Evolutionary conservation across 2,888 invertebrate species (phyloP).

Genomic region (Lepas anatifera): DNA sequence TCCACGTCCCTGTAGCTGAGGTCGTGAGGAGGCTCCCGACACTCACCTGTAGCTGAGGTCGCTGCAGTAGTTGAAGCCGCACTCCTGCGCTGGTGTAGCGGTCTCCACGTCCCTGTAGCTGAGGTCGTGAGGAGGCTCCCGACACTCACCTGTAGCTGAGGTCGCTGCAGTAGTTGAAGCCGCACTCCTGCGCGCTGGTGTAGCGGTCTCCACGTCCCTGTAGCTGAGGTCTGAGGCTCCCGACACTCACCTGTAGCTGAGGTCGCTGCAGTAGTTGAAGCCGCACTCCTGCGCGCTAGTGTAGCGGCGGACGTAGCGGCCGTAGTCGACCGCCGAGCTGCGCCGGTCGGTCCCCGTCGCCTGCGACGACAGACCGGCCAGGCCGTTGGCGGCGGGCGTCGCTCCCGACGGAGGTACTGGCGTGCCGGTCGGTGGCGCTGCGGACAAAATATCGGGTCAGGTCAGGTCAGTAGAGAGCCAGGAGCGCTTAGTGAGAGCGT

Average conservation of each 20-base stretch:
- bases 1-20: too few relatives aligned
- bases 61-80: conserved; percentile 71
- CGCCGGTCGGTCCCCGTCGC: background rate
- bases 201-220: too few relatives aligned
- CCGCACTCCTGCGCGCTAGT: conserved; percentile 71
- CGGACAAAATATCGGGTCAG: background rate
- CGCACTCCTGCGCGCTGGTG: conserved; percentile 67
- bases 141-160: conserved; percentile 53
- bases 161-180: conserved; percentile 72
- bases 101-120: too few relatives aligned
- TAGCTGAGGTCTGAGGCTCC: too few relatives aligned
- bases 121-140: too few relatives aligned
- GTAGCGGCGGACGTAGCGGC: conserved; percentile 76
- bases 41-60: conserved; percentile 61
- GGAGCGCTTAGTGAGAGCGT: too few relatives aligned
- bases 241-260: conserved; percentile 52
- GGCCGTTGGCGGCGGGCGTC: background rate
- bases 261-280: conserved; percentile 69
- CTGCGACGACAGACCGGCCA: background rate
- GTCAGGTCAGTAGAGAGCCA: background rate
- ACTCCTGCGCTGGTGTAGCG: conserved; percentile 72
- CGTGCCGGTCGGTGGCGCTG: background rate
- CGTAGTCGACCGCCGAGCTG: conserved; percentile 56
- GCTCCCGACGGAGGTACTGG: background rate
- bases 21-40: too few relatives aligned